phyloP scores from a whole-genome alignment of 2,888 invertebrate species.

The Julus scanicus region DNA sequence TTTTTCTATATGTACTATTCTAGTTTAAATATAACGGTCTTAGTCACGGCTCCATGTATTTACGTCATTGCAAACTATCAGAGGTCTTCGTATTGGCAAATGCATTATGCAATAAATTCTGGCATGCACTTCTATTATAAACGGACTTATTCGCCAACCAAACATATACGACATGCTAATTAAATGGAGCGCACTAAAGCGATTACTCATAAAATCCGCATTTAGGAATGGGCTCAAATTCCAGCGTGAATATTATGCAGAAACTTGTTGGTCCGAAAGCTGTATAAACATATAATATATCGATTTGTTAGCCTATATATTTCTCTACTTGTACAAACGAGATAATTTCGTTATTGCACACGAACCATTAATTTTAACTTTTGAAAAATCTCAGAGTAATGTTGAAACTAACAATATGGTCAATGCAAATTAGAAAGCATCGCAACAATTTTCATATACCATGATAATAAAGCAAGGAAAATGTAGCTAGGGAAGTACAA shows the following conservation, averaged over 20 bases:
- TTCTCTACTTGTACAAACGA: no score
- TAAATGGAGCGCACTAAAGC: background rate
- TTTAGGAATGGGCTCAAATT: background rate
- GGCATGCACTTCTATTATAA: background rate
- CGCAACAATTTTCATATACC: no score
- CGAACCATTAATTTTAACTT: no score
- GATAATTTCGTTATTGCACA: no score
- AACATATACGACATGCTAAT: background rate
- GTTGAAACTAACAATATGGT: no score
- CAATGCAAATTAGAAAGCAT: no score
- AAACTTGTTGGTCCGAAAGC: background rate
- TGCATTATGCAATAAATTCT: background rate
- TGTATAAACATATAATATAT: background rate
- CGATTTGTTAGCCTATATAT: background rate
- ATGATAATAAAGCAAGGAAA: no score
- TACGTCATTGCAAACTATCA: background rate
- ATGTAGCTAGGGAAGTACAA: background rate
- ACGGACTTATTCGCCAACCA: background rate
- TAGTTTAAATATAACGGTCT: conserved; percentile 7
- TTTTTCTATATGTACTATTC: background rate
- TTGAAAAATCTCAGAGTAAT: no score
- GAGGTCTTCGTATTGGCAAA: conserved; percentile 1
- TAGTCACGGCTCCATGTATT: conserved; percentile 23
- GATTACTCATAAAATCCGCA: background rate
- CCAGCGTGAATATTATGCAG: background rate